Conservation (phyloP, 2,113 vertebrate species). For the Serilophus lunatus region DNA sequence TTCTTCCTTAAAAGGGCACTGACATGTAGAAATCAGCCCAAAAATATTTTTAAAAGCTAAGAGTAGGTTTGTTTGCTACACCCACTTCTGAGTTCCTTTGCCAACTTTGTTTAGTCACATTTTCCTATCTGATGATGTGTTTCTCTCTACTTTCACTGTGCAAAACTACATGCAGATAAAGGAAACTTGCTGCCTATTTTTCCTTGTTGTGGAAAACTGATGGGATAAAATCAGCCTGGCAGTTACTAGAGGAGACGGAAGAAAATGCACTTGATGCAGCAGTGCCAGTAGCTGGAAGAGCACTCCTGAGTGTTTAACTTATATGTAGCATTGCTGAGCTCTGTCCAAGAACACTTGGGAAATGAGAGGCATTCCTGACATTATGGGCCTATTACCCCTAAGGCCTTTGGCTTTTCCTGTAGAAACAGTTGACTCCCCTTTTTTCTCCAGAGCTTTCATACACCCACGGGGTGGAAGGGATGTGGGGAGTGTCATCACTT, state of each 20-base stretch:
- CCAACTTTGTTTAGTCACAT: conserved; percentile 63
- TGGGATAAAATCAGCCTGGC: conserved; percentile 22
- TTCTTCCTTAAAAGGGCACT: conserved; percentile 64
- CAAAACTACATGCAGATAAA: not conserved
- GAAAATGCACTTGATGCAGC: not conserved
- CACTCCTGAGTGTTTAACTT: not conserved
- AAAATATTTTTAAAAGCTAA: conserved; percentile 57
- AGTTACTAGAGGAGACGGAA: not conserved
- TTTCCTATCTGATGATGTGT: conserved; percentile 43
- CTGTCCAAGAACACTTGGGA: not conserved
- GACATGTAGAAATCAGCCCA: conserved; percentile 48
- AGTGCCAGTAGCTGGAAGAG: not conserved
- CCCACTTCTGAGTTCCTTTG: conserved; percentile 44
- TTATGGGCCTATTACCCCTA: not conserved
- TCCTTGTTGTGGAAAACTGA: conserved; percentile 18
- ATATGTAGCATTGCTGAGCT: not conserved
- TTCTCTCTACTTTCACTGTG: conserved; percentile 28
- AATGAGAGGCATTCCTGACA: not conserved
- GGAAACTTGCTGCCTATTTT: conserved; percentile 20
- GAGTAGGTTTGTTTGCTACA: conserved; percentile 63
- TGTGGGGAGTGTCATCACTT: not conserved
- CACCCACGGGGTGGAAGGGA: not conserved
- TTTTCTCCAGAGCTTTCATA: not conserved
- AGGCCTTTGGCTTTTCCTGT: not conserved
- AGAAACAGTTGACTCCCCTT: not conserved